These are phyloP conservation scores for Tachycineta bicolor DNA, from an alignment of 2,113 vertebrate species.

Conservation along the genomic window DNA sequence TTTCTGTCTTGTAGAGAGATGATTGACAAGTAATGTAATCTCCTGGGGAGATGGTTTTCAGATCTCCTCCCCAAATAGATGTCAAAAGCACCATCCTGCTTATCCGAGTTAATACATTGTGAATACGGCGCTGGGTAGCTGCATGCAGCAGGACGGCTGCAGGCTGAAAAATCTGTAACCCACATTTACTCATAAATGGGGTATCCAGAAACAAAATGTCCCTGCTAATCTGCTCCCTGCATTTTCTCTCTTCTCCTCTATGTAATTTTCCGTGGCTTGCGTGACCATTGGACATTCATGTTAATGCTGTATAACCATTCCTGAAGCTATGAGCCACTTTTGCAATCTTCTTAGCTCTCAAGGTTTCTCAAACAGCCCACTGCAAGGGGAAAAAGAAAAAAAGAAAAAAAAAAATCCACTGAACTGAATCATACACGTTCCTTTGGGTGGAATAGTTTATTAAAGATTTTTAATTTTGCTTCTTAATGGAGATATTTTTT, in stretches of 20 bases:
- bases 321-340: neutral
- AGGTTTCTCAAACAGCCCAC: neutral
- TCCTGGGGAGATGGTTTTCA: slow-evolving; percentile 14
- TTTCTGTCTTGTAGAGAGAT: neutral
- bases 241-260: neutral
- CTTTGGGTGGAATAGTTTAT: neutral
- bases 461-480: neutral
- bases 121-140: neutral
- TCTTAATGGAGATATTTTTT: neutral
- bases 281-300: neutral
- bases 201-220: neutral
- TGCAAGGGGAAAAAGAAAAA: neutral
- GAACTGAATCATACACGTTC: neutral
- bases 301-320: neutral
- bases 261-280: neutral
- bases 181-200: neutral
- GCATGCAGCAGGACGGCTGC: neutral
- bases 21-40: slow-evolving; percentile 1
- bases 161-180: neutral
- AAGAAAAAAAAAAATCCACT: neutral
- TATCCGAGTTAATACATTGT: neutral
- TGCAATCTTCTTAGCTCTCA: neutral
- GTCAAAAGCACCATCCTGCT: neutral
- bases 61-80: neutral
- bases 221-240: neutral